Percentiles rank a stretch among this genome's conserved stretches.
Evolutionary conservation across 2,888 invertebrate genomes (phyloP).

Genomic region (Heliconius cydno): DNA sequence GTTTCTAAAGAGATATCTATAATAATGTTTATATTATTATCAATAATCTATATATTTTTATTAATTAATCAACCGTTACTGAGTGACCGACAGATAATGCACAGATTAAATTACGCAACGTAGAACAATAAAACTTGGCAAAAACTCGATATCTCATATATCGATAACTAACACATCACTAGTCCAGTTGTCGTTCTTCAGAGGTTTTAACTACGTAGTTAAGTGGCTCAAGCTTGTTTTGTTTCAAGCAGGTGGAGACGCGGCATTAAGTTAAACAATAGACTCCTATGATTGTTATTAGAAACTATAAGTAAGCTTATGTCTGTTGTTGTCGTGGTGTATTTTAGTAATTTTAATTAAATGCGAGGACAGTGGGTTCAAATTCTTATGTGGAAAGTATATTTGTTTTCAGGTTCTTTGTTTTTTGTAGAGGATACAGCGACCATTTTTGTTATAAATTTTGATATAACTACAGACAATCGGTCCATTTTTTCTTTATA

Average conservation of each 20-base stretch:
- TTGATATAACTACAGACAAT: no score
- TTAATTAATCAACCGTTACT: no score
- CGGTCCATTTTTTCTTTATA: no score
- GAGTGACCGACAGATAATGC: no score
- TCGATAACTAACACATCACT: constrained; percentile 30
- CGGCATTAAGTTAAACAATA: constrained; percentile 37
- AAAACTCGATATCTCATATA: not conserved
- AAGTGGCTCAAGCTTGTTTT: constrained; percentile 63
- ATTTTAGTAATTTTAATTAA: not conserved
- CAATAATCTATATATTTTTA: no score
- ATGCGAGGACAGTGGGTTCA: not conserved
- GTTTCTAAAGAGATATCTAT: no score
- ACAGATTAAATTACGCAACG: no score
- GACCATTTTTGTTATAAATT: no score
- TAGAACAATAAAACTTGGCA: no score
- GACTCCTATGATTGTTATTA: constrained; percentile 29
- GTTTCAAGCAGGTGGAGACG: constrained; percentile 57
- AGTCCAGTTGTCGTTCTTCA: constrained; percentile 51
- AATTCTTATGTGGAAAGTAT: not conserved
- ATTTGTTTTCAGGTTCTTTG: not conserved
- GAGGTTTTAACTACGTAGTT: constrained; percentile 62
- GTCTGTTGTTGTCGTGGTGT: not conserved
- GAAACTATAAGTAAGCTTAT: constrained; percentile 6
- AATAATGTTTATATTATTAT: no score
- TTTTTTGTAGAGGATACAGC: not conserved